Conservation (phyloP, 2,888 invertebrate genomes). For the Molorchus minor region DNA sequence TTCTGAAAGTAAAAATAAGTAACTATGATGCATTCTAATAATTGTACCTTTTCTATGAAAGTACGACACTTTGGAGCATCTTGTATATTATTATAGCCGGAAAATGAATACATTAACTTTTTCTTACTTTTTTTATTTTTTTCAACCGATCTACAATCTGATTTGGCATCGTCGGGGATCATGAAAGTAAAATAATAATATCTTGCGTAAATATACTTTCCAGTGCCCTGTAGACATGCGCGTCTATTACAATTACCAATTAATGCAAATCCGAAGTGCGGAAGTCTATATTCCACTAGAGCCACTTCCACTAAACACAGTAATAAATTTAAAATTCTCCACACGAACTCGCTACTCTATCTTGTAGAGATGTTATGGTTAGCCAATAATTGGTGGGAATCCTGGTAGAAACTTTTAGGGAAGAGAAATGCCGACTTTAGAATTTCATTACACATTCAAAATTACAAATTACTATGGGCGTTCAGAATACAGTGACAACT, state of each 20-base stretch:
- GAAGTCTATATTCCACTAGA: constrained; percentile 17
- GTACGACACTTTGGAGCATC: no score
- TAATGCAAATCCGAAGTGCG: constrained; percentile 23
- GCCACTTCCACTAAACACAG: constrained; percentile 19
- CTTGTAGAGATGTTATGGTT: constrained; percentile 17
- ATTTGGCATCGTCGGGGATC: background rate
- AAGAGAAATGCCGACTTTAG: constrained; percentile 6
- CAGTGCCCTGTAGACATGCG: constrained; percentile 23
- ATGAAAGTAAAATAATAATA: background rate
- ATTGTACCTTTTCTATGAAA: no score
- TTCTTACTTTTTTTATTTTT: no score
- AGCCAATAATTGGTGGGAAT: constrained; percentile 22
- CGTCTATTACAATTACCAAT: constrained; percentile 24
- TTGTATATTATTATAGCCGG: no score
- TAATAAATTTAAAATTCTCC: constrained; percentile 31
- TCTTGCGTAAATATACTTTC: background rate
- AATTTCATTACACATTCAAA: no score
- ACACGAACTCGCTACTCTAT: constrained; percentile 28
- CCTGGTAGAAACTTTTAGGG: constrained; percentile 21
- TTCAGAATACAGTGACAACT: no score
- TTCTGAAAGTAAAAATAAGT: no score
- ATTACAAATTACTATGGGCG: no score
- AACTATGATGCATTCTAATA: no score
- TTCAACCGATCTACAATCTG: no score
- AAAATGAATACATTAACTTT: no score